Conservation (phyloP, 2,888 invertebrate species). For the Cerceris ruficornis region DNA sequence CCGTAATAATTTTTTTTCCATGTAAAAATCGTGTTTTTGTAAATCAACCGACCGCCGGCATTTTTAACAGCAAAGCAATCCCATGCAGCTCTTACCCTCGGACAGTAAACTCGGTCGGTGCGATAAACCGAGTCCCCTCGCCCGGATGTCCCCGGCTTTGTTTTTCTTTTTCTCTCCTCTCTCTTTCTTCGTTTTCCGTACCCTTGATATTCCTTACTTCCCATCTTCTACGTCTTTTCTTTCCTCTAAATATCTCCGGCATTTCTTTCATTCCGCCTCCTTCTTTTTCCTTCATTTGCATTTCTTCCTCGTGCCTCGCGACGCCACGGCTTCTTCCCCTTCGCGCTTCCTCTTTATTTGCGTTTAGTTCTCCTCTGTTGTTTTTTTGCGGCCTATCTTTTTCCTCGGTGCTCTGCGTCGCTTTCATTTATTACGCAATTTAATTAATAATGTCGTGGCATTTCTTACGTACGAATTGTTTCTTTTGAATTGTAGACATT, state of each 20-base stretch:
- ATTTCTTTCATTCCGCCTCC: constrained; percentile 13
- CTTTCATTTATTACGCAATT: too few species aligned
- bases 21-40: background rate
- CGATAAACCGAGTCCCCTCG: constrained; percentile 4
- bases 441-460: too few species aligned
- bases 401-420: too few species aligned
- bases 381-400: too few species aligned
- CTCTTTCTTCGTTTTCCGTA: background rate
- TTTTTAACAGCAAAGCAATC: constrained; percentile 6
- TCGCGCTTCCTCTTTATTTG: too few species aligned
- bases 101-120: constrained; percentile 34
- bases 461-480: too few species aligned
- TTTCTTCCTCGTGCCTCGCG: constrained; percentile 1
- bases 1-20: background rate
- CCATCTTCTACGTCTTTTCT: constrained; percentile 5
- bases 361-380: too few species aligned
- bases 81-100: constrained; percentile 19
- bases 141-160: background rate
- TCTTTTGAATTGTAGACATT: too few species aligned
- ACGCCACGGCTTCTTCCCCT: background rate
- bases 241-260: background rate
- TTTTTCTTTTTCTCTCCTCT: background rate
- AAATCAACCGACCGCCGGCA: constrained; percentile 16
- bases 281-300: background rate
- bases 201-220: constrained; percentile 14